Conservation (phyloP, 2,888 invertebrate species). For the Drosophila prostipennis region DNA sequence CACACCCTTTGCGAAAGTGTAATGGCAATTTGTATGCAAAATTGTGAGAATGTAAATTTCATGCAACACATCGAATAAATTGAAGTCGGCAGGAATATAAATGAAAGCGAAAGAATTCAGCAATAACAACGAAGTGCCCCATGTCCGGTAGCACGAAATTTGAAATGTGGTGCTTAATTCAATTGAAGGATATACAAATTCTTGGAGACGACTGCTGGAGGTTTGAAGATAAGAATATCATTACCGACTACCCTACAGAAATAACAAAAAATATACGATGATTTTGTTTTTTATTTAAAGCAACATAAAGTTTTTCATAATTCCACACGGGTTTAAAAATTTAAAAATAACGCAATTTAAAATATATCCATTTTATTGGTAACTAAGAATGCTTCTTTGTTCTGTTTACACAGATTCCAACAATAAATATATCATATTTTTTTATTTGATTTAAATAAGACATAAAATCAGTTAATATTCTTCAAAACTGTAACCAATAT, state of each 20-base stretch:
- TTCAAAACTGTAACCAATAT: too few species aligned
- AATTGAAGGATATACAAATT: slow-evolving; percentile 10
- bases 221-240: background rate
- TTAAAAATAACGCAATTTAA: too few species aligned
- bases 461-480: too few species aligned
- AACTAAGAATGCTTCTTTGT: too few species aligned
- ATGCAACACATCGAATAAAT: slow-evolving; percentile 66
- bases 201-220: background rate
- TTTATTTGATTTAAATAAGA: too few species aligned
- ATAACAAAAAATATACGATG: too few species aligned
- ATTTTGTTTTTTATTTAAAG: too few species aligned
- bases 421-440: too few species aligned
- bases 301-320: too few species aligned
- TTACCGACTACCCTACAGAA: background rate
- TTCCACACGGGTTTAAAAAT: too few species aligned
- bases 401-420: too few species aligned
- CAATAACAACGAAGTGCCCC: slow-evolving; percentile 26
- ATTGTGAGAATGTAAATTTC: slow-evolving; percentile 68
- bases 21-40: slow-evolving; percentile 74
- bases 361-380: too few species aligned
- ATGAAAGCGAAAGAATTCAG: slow-evolving; percentile 35
- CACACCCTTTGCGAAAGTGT: slow-evolving; percentile 29
- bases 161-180: slow-evolving; percentile 30
- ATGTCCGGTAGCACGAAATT: slow-evolving; percentile 41
- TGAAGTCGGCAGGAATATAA: slow-evolving; percentile 50